phyloP scores from a whole-genome alignment of 1,140 invertebrate genomes.

The Cheumatopsyche charites region DNA sequence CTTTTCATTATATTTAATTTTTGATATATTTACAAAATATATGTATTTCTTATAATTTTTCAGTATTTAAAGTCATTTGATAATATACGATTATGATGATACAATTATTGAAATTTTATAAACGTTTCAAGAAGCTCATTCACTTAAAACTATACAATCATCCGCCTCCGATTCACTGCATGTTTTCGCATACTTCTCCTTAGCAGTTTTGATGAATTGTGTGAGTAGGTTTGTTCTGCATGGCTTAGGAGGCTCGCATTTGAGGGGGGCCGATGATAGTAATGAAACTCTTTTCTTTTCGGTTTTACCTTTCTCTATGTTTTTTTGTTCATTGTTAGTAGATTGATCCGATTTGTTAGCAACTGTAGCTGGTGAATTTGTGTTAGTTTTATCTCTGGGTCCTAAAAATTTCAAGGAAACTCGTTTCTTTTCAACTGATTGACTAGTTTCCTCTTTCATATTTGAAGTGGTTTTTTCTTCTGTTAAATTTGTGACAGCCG shows the following conservation, averaged over 20 bases:
- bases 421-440: constrained; percentile 56
- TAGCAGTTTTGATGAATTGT: constrained; percentile 61
- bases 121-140: no score
- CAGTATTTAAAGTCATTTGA: no score
- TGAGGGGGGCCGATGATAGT: constrained; percentile 50
- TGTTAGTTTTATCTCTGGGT: constrained; percentile 11
- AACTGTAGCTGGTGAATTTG: not conserved
- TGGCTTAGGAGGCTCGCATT: constrained; percentile 49
- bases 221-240: constrained; percentile 60
- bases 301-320: no score
- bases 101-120: no score
- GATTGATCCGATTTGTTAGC: no score
- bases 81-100: no score
- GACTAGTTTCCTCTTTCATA: constrained; percentile 48
- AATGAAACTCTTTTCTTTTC: constrained; percentile 44
- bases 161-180: constrained; percentile 27
- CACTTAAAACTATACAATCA: constrained; percentile 45
- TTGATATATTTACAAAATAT: not conserved
- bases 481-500: constrained; percentile 8
- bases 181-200: not conserved
- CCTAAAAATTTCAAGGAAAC: constrained; percentile 47
- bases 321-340: no score
- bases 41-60: not conserved
- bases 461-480: constrained; percentile 46
- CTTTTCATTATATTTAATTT: constrained; percentile 8